Conservation (phyloP, 2,113 vertebrate genomes). For the Recurvirostra avosetta region DNA sequence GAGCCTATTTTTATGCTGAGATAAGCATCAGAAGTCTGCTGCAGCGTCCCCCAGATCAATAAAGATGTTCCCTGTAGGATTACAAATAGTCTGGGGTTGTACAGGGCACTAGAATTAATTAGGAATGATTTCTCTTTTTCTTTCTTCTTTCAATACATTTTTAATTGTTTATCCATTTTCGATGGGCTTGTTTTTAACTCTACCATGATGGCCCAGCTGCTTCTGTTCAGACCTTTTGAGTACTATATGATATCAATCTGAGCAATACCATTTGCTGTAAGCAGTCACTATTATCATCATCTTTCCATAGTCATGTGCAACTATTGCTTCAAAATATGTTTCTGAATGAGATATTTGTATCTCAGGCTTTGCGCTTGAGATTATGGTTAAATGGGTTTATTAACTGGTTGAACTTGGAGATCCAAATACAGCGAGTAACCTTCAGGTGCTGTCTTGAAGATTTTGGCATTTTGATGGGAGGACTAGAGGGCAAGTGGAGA, state of each 20-base stretch:
- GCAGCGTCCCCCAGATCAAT: slow-evolving; percentile 89
- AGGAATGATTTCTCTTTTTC: slow-evolving; percentile 85
- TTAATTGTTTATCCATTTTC: slow-evolving; percentile 84
- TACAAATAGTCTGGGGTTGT: slow-evolving; percentile 87
- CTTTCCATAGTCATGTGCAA: not conserved
- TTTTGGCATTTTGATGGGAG: not conserved
- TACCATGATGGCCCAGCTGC: not conserved
- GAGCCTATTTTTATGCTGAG: slow-evolving; percentile 91
- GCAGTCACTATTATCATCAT: not conserved
- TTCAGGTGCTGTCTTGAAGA: not conserved
- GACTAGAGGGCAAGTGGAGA: not conserved
- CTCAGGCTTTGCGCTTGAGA: not conserved
- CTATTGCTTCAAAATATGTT: not conserved
- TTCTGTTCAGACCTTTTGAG: slow-evolving; percentile 3
- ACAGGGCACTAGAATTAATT: slow-evolving; percentile 91
- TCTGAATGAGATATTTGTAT: not conserved
- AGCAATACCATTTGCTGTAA: not conserved
- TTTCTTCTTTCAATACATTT: slow-evolving; percentile 80
- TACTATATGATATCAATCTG: not conserved
- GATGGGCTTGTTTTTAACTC: slow-evolving; percentile 58
- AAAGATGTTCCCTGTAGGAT: slow-evolving; percentile 90
- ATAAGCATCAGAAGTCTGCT: slow-evolving; percentile 86
- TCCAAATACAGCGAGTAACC: not conserved
- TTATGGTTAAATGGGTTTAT: not conserved
- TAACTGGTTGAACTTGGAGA: not conserved